Percentiles rank a stretch among this genome's conserved stretches.
These are phyloP conservation scores for Steinernema feltiae DNA, from an alignment of 1,140 invertebrate genomes.

Conservation along the genomic window DNA sequence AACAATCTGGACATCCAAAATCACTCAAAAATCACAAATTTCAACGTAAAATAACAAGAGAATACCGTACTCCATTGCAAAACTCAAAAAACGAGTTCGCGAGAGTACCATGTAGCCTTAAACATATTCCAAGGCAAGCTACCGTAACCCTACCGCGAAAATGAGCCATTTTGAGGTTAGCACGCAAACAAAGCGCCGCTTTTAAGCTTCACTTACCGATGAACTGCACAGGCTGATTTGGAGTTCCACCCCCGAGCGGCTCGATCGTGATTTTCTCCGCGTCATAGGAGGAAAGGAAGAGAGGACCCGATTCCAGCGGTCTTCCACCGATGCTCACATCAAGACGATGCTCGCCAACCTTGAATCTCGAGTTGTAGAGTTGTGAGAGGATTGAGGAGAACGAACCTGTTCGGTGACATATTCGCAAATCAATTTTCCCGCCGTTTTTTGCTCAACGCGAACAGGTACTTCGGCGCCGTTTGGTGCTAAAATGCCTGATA, in stretches of 20 bases:
- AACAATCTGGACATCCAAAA: too few relatives aligned
- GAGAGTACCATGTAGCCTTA: too few relatives aligned
- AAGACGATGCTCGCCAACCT: conserved; percentile 76
- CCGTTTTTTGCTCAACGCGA: conserved; percentile 17
- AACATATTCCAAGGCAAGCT: too few relatives aligned
- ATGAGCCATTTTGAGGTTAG: too few relatives aligned
- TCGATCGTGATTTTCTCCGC: conserved; percentile 41
- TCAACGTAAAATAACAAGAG: too few relatives aligned
- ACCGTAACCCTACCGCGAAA: too few relatives aligned
- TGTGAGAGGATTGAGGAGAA: too few relatives aligned
- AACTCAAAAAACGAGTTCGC: too few relatives aligned
- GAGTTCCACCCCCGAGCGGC: conserved; percentile 36
- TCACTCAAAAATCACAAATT: too few relatives aligned
- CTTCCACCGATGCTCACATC: conserved; percentile 80
- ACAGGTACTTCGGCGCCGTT: conserved; percentile 27
- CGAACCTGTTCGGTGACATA: conserved; percentile 30
- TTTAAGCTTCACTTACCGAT: conserved; percentile 41
- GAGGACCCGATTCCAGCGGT: conserved; percentile 75
- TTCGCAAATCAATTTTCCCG: conserved; percentile 38
- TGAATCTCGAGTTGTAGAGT: too few relatives aligned
- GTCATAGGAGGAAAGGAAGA: conserved; percentile 45
- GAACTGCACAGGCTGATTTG: conserved; percentile 56
- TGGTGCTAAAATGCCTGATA: conserved; percentile 21
- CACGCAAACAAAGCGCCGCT: too few relatives aligned
- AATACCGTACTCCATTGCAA: too few relatives aligned